Evolutionary conservation across 2,888 invertebrate genomes (phyloP).

Genomic region (Monopis laevigella): DNA sequence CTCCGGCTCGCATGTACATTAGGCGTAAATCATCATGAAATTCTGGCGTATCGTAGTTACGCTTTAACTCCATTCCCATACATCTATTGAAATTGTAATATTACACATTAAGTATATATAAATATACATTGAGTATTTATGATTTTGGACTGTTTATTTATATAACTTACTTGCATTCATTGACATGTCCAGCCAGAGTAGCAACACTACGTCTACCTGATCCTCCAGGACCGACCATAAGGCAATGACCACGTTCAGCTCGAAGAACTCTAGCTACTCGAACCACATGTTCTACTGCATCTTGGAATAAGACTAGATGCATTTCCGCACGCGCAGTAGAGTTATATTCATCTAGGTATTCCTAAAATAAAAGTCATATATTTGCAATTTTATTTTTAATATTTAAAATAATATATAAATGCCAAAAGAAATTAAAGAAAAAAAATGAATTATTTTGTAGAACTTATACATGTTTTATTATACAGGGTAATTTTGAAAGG

Average conservation of each 20-base stretch:
- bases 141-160: too few species aligned
- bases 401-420: not conserved
- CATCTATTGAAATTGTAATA: slow-evolving; percentile 60
- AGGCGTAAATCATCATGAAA: slow-evolving; percentile 88
- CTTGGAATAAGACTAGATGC: slow-evolving; percentile 87
- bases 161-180: slow-evolving; percentile 75
- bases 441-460: not conserved
- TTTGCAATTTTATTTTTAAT: too few species aligned
- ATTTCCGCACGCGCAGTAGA: slow-evolving; percentile 79
- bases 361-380: too few species aligned
- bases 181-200: slow-evolving; percentile 83
- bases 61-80: slow-evolving; percentile 86
- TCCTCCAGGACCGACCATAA: slow-evolving; percentile 90
- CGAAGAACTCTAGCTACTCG: slow-evolving; percentile 85
- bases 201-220: slow-evolving; percentile 92
- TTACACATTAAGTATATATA: not conserved
- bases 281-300: slow-evolving; percentile 89
- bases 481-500: too few species aligned
- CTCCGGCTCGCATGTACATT: slow-evolving; percentile 83
- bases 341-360: slow-evolving; percentile 88
- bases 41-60: slow-evolving; percentile 82
- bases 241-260: slow-evolving; percentile 87
- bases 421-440: not conserved
- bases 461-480: not conserved
- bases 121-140: too few species aligned